Evolutionary conservation across 2,797 vertebrate species (phyloP).

Genomic region (Uromys caudimaculatus): DNA sequence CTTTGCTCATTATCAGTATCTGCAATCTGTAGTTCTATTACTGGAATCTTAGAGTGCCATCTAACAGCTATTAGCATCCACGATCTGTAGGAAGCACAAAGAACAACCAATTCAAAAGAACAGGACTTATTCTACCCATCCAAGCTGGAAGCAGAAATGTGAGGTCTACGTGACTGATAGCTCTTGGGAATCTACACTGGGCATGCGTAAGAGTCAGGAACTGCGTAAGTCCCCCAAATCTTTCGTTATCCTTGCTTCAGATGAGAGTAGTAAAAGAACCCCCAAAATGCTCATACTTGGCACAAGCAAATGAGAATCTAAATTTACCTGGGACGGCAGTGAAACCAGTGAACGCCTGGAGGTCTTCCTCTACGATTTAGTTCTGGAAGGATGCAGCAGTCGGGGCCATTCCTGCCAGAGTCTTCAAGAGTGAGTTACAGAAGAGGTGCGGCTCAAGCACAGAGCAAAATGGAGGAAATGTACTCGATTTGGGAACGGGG

Average conservation of each 20-base stretch:
- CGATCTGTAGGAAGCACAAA: slow-evolving; percentile 42
- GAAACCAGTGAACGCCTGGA: neutral
- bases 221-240: neutral
- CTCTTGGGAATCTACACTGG: slow-evolving; percentile 1
- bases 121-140: slow-evolving; percentile 12
- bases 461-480: neutral
- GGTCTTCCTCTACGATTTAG: neutral
- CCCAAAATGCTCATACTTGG: neutral
- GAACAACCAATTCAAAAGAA: slow-evolving; percentile 40
- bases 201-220: neutral
- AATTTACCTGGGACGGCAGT: neutral
- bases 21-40: slow-evolving; percentile 8
- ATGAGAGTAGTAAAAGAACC: neutral
- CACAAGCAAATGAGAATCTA: neutral
- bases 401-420: neutral
- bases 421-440: neutral
- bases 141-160: slow-evolving; percentile 28
- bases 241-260: neutral
- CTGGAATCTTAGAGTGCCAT: neutral
- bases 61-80: neutral
- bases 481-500: neutral
- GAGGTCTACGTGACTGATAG: neutral
- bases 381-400: neutral
- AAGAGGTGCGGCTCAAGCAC: neutral
- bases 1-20: neutral